Evolutionary conservation across 2,797 vertebrate species (phyloP), one percentile per base, ranked within the genome.

Genomic region (Propithecus deckenii): DNA sequence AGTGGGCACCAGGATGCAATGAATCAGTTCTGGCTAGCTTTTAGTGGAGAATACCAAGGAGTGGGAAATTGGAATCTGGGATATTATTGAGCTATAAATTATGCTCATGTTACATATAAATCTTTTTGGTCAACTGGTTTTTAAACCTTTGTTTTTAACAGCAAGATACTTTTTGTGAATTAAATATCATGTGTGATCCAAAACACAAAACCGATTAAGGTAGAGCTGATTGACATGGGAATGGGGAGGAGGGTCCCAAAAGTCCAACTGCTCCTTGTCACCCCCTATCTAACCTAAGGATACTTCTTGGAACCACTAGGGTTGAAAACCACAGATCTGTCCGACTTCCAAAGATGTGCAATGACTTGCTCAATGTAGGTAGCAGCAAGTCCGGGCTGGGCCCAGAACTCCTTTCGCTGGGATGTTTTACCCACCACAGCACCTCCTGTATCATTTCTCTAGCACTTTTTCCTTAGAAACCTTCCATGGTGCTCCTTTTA

Each of bases 131-230:
- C 28, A 38, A 43, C 7, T 71, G 32, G 25, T 72, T 88, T 65
- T 86, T 69, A 61, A 95, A 46, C 11, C 75, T 69, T 85, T 41
- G 22, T 75, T 84, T 86, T 89, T 71, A 75, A 15, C 6, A 30
- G 23, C 23, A 57, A 95, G 38, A 57, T 1, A 5, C 1, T 43
- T 78, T 81, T 55, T 90, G 41, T 80, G 65, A 92, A 78, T 92
- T 95, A 69, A 80, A 69, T 72, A 11, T 35, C 15, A 23, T 14
- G 4, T 63, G 4, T 57, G 35, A 95, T 65, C 38, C 48, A 86
- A 95, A 97, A 74, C 28, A 52, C 50, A 59, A 87, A 59, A 71
- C 32, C 22, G 30, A 50, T 78, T 13, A 91, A 85, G 4, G 35
- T 0, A 57, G 72, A 95, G 10, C 25, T 46, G 32, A 61, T 20